Evolutionary conservation across 2,113 vertebrate species (phyloP), one percentile per base, ranked within the genome.

Genomic region (Apteryx owenii): DNA sequence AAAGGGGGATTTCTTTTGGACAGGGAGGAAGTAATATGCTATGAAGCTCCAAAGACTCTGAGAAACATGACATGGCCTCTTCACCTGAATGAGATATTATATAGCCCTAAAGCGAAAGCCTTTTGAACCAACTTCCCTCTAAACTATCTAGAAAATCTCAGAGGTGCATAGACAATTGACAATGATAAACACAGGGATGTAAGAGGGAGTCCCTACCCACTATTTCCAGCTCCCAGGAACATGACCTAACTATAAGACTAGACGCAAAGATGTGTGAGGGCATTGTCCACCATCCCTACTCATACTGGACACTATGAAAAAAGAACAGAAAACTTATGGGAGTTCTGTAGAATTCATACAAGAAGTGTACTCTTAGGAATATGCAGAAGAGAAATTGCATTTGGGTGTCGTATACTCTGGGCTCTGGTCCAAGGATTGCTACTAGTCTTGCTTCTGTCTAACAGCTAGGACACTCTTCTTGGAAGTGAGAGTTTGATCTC

Each of bases 331-430:
- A 80, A 68, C 1, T 38, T 53, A 12, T 0, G 2, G 9, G 23
- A 53, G 9, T 80, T 82, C 76, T 80, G 2, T 23, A 20, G 7
- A 62, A 1, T 64, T 58, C 17, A 28, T 54, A 73, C 5, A 15
- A 8, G 15, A 66, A 86, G 0, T 0, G 0, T 25, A 19, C 3
- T 76, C 9, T 66, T 62, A 31, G 44, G n/a, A 73, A 13, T 12
- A 42, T 5, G 0, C 13, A 64, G 29, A 85, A 68, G 36, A 88
- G 19, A 73, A 21, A 23, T 3, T 42, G 28, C 25, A 72, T 44
- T 19, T 19, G 2, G 6, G n/a, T 85, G 51, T 29, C 19, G 40
- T 6, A 66, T 28, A 58, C 70, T 88, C 83, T 76, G 16, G 66
- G 36, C 61, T 88, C 11, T 80, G 16, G 8, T 22, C 70, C 56